These are phyloP conservation scores for Agrypnus murinus DNA, from an alignment of 2,888 invertebrate genomes.

Conservation along the genomic window DNA sequence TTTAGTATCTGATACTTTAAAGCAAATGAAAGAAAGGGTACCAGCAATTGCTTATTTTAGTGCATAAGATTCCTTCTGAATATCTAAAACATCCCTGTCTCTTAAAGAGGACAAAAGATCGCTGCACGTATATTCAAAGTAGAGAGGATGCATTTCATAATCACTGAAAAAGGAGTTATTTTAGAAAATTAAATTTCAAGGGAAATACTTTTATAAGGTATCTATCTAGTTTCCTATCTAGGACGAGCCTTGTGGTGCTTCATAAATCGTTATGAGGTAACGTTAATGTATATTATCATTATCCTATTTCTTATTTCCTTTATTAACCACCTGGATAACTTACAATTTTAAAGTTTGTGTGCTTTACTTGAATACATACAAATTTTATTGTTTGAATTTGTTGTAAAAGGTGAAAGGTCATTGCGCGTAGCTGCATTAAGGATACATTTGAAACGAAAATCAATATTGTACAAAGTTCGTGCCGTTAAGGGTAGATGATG, in stretches of 20 bases:
- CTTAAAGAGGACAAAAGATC: neutral
- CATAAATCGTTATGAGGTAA: constrained; percentile 6
- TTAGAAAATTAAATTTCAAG: constrained; percentile 7
- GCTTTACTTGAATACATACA: neutral
- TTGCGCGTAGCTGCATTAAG: constrained; percentile 32
- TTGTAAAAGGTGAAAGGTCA: constrained; percentile 25
- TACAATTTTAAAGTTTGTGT: no score
- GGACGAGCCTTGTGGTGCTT: constrained; percentile 1
- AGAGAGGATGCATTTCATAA: constrained; percentile 14
- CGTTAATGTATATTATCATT: neutral
- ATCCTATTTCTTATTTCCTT: no score
- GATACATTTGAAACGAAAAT: constrained; percentile 18
- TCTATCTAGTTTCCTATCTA: constrained; percentile 2
- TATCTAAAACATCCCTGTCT: neutral
- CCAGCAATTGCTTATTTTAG: no score
- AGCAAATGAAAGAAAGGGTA: no score
- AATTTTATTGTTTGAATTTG: neutral
- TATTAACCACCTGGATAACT: no score
- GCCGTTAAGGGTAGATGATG: constrained; percentile 4
- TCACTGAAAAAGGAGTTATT: neutral
- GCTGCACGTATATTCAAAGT: neutral
- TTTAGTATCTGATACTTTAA: no score
- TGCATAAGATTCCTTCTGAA: constrained; percentile 4
- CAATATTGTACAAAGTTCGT: constrained; percentile 18
- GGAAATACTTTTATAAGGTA: neutral